Percentiles rank a stretch among this genome's conserved stretches.
Evolutionary conservation across 2,888 invertebrate genomes (phyloP).

Genomic region (Atrina japonica): DNA sequence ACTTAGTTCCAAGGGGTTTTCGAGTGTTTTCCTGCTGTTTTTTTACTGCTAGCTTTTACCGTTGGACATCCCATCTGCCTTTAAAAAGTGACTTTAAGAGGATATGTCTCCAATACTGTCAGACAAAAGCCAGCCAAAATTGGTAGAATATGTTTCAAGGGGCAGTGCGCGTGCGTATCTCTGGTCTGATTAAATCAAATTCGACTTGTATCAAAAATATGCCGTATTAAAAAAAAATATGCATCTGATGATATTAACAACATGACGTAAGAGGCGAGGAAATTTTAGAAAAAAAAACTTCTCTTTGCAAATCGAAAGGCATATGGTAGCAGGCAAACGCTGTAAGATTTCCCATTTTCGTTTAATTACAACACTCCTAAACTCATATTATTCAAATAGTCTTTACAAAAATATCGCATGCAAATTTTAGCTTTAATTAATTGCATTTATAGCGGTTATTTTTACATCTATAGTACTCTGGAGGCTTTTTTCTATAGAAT

Average conservation of each 20-base stretch:
- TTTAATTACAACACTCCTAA: constrained; percentile 17
- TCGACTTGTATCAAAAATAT: constrained; percentile 11
- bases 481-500: neutral
- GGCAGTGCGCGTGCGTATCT: constrained; percentile 17
- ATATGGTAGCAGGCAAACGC: constrained; percentile 3
- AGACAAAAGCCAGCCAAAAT: constrained; percentile 6
- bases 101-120: neutral
- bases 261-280: neutral
- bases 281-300: neutral
- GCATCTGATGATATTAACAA: constrained; percentile 11
- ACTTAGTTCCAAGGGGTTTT: constrained; percentile 31
- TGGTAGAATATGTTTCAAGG: constrained; percentile 2
- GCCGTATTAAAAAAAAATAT: neutral
- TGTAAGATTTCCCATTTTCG: neutral
- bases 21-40: constrained; percentile 36
- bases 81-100: constrained; percentile 26
- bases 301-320: neutral
- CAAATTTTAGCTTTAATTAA: constrained; percentile 11
- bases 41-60: constrained; percentile 20
- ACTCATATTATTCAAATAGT: constrained; percentile 11
- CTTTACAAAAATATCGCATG: neutral
- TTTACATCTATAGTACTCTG: neutral
- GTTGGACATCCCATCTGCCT: constrained; percentile 29
- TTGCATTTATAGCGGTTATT: neutral
- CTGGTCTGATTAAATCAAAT: constrained; percentile 2